Conservation (phyloP, 1,140 invertebrate genomes). For the Physella acuta region DNA sequence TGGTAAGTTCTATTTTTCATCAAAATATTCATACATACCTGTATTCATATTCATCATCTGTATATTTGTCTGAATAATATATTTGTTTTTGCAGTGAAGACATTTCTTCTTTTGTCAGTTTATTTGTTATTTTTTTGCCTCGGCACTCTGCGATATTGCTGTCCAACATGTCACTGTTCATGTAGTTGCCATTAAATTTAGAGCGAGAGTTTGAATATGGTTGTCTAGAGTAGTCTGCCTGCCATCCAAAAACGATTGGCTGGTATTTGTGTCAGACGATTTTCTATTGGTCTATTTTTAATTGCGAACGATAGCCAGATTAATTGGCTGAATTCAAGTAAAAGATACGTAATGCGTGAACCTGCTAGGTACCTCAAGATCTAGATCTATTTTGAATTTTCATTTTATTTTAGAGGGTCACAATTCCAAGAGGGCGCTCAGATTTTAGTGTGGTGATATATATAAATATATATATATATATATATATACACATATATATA, state of each 20-base stretch:
- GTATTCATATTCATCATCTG: constrained; percentile 58
- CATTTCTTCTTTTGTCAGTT: constrained; percentile 24
- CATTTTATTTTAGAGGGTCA: no score
- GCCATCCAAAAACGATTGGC: background rate
- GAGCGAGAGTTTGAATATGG: background rate
- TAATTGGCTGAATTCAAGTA: no score
- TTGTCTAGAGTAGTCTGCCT: background rate
- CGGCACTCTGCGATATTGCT: background rate
- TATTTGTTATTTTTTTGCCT: constrained; percentile 2
- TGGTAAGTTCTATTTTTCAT: no score
- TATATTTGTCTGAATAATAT: constrained; percentile 89
- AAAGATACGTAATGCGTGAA: no score
- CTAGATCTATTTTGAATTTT: no score
- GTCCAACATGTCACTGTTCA: background rate
- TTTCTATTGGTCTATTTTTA: background rate
- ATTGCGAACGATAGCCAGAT: no score
- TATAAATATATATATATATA: no score
- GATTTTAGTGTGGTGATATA: no score
- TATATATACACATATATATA: no score
- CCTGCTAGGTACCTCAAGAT: no score
- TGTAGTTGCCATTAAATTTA: background rate
- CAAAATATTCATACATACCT: no score
- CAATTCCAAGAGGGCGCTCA: no score
- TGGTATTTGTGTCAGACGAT: background rate
- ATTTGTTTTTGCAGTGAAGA: constrained; percentile 69